Percentiles rank a stretch among this genome's conserved stretches.
Conservation (phyloP, 2,888 invertebrate species). For the Drosophila subsilvestris region DNA sequence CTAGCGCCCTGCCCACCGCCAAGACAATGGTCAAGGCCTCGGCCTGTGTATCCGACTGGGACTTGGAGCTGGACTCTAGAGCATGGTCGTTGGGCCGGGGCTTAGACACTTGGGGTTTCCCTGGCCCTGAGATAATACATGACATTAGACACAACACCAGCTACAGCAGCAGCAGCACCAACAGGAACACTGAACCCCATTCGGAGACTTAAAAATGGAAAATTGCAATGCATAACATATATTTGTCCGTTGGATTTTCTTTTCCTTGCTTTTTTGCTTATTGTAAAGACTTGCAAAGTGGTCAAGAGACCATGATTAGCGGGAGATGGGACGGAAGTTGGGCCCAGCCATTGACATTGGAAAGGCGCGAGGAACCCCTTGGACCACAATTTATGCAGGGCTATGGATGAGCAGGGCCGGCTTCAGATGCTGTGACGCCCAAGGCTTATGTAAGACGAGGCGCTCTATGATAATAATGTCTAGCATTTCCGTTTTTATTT, state of each 20-base stretch:
- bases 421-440: not conserved
- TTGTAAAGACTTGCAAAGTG: constrained; percentile 71
- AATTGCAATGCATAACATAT: constrained; percentile 81
- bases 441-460: too few species aligned
- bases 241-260: constrained; percentile 32
- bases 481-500: too few species aligned
- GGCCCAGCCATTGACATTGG: not conserved
- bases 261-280: constrained; percentile 47
- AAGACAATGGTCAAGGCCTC: constrained; percentile 52
- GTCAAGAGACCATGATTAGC: constrained; percentile 10
- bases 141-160: constrained; percentile 64
- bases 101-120: constrained; percentile 18
- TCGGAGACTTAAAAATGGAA: constrained; percentile 77
- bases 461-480: too few species aligned
- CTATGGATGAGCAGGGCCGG: constrained; percentile 40
- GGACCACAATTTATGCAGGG: constrained; percentile 64
- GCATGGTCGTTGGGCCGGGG: constrained; percentile 23
- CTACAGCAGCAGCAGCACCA: not conserved
- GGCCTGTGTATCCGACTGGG: constrained; percentile 14
- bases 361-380: not conserved
- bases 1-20: constrained; percentile 54
- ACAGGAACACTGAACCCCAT: not conserved
- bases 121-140: constrained; percentile 64
- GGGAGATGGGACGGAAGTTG: not conserved
- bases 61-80: constrained; percentile 10